Evolutionary conservation across 2,113 vertebrate genomes (phyloP).

Genomic region (Zosterops borbonicus): DNA sequence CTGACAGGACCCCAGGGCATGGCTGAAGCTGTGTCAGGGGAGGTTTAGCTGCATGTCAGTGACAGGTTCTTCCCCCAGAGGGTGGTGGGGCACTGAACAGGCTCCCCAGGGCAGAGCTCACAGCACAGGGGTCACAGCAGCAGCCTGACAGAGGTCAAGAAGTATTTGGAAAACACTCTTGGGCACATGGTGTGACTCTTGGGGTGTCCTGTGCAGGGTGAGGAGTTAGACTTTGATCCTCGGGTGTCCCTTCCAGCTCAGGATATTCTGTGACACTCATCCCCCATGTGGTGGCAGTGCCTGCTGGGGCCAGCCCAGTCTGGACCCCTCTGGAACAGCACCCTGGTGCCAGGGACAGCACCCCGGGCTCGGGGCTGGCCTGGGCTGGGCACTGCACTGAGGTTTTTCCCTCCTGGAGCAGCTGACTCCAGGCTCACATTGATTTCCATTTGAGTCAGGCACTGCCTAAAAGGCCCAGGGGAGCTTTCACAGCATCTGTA

Average conservation of each 20-base stretch:
- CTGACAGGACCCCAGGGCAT: neutral
- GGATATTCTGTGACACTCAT: accelerated
- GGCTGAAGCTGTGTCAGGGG: neutral
- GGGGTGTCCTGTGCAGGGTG: neutral
- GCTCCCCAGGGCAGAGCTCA: neutral
- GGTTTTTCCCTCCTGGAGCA: neutral
- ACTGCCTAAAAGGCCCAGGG: constrained; percentile 40
- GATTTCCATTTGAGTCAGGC: constrained; percentile 58
- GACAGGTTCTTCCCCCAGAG: neutral
- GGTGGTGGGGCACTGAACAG: neutral
- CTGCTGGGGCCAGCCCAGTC: neutral
- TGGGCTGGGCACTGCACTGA: neutral
- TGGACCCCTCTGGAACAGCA: neutral
- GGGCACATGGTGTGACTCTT: too few relatives aligned
- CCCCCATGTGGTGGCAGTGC: neutral
- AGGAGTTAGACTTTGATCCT: neutral
- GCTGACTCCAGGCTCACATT: neutral
- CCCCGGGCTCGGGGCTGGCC: neutral
- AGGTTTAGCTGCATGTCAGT: accelerated
- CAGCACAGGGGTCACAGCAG: too few relatives aligned
- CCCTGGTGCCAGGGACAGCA: neutral
- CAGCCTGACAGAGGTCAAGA: neutral
- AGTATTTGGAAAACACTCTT: accelerated
- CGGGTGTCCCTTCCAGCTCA: accelerated
- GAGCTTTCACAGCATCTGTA: constrained; percentile 30